Evolutionary conservation across 2,797 vertebrate species (phyloP), one percentile per base, ranked within the genome.

Genomic region (Monodelphis domestica): DNA sequence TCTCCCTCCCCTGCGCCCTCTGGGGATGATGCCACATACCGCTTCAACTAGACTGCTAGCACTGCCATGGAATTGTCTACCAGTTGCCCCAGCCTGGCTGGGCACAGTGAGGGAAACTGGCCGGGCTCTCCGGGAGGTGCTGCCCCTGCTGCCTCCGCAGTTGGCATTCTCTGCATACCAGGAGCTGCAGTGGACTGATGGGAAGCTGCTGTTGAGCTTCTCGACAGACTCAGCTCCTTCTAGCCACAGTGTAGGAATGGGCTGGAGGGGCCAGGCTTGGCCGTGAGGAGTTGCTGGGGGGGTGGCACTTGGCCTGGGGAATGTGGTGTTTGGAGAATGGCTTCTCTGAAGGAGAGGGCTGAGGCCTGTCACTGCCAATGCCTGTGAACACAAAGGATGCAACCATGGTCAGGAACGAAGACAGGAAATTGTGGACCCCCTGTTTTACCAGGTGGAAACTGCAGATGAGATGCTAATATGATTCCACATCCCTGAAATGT

Each of bases 151-250:
- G 54, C 51, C 92, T 2, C 59, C 38, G 59, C 98, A 98, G 95
- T 99, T 98, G 5, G 94, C 87, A 96, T 98, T 98, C 98, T 99
- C 99, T 0, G 98, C 98, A 88, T 99, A 98, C 98, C 98, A 99
- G 89, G 99, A 98, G 96, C 99, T 97, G 96, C 99, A 99, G 98
- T 99, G 99, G 92, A 99, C 98, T 0, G 99, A 99, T 0, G 99
- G 99, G 98, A 99, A 98, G 98, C 99, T 99, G 98, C 99, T 99
- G 98, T 99, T 99, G 97, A 99, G 99, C 98, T 99, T 99, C 98
- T 99, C 99, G 17, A 98, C 99, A 97, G 99, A 99, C 93, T 98
- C 99, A 0, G 98, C 96, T 88, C 99, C 98, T 50, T 99, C 99
- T 94, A 99, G 97, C 96, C 98, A 98, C 97, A 99, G 98, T 51